These are phyloP conservation scores for Drosophila melanocephala DNA, from an alignment of 2,888 invertebrate species.

Conservation along the genomic window DNA sequence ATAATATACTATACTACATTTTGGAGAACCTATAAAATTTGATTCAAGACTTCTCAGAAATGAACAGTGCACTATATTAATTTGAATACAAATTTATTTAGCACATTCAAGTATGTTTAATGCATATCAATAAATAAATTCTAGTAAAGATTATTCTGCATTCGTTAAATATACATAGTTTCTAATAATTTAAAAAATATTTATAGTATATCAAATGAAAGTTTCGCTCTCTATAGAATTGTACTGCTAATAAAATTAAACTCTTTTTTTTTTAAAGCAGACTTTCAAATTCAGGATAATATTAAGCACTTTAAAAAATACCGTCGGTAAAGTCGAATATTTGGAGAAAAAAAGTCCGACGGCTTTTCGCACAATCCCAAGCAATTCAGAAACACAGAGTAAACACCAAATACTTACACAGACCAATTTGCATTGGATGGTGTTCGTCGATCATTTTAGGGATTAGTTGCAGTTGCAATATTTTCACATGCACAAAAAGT, in stretches of 20 bases:
- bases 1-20: background rate
- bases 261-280: background rate
- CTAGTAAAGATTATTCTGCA: background rate
- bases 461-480: background rate
- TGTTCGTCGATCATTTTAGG: slow-evolving; percentile 84
- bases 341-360: slow-evolving; percentile 23
- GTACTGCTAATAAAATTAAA: background rate
- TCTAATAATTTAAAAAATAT: background rate
- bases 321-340: slow-evolving; percentile 2
- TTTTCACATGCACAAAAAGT: slow-evolving; percentile 33
- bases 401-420: slow-evolving; percentile 83
- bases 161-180: background rate
- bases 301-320: background rate
- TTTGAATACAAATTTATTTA: background rate
- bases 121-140: background rate
- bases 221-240: background rate
- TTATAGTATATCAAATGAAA: fast-evolving
- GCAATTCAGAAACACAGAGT: background rate
- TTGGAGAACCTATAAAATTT: background rate
- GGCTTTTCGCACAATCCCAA: slow-evolving; percentile 22
- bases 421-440: slow-evolving; percentile 84
- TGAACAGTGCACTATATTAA: background rate
- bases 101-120: background rate
- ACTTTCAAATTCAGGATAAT: background rate
- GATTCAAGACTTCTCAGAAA: background rate